Base-by-base conservation (phyloP, 2,888 invertebrate species). In the Lasioglossum figueresi region DNA sequence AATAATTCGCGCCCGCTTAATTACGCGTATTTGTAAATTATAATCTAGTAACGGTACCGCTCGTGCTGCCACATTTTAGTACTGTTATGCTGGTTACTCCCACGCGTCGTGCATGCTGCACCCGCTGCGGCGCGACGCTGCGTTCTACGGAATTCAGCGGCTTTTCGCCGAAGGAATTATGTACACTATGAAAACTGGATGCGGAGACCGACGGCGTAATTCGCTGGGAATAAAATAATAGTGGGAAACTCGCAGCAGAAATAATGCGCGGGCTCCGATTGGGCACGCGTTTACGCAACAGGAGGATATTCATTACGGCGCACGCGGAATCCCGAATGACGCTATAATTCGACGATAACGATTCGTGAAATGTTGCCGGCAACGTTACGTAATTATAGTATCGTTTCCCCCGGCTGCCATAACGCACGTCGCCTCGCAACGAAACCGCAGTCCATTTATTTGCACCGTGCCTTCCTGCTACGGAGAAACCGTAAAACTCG, bases 1-100 rank as follows among this genome's bases (percentile, higher is more conserved):
- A 71, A 77, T 80, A 68, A 86, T 76, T 78, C 31, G 66, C 16
- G 56, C 19, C n/a, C 12, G 31, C 52, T 59, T 48, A 31, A 80
- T 48, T 78, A 80, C 23, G 45, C 66, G 73, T 27, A 63, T 80
- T 84, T 78, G 71, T 71, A 80, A 77, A 76, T 85, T 77, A 37
- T 71, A 75, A 85, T 78, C 37, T 66, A 31, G 75, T 78, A 85
- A 85, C 85, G 85, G 78, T 76, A 79, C 59, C 27, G 48, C 16
- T 52, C 56, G 76, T 74, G 73, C 73, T 63, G 68, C 40, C 40
- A 76, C 43, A 70, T 77, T 77, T 85, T 16, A 31, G 70, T 74
- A 85, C 85, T 77, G 85, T 85, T 85, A 77, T 43, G 37, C 43
- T 10, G 71, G 34, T 23, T 71, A 75, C 74, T 85, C 68, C 45